These are phyloP conservation scores for Trichoplusia ni DNA, from an alignment of 1,140 invertebrate species.

Conservation along the genomic window DNA sequence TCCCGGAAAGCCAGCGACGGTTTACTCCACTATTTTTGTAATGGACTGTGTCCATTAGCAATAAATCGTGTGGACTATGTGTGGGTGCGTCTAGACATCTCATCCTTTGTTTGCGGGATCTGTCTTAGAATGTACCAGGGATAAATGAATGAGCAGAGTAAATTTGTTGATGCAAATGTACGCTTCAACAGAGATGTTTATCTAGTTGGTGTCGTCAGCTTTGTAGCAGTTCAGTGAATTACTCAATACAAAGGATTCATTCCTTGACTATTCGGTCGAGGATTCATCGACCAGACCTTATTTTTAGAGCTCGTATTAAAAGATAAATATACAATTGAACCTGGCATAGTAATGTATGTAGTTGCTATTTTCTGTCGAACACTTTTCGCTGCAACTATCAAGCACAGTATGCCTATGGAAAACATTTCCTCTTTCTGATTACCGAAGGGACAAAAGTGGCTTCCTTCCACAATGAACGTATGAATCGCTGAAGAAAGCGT, in stretches of 20 bases:
- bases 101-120: conserved; percentile 30
- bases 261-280: not conserved
- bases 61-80: conserved; percentile 37
- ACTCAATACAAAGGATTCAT: not conserved
- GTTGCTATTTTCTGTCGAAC: no score
- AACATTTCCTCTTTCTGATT: no score
- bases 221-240: not conserved
- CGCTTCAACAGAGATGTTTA: conserved; percentile 4
- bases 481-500: no score
- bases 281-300: no score
- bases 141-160: not conserved
- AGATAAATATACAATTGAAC: no score
- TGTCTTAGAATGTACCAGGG: conserved; percentile 7
- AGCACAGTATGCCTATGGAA: no score
- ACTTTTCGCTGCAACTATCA: no score
- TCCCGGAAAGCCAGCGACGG: conserved; percentile 35
- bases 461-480: no score
- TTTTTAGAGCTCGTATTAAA: no score
- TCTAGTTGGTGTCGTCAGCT: not conserved
- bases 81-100: conserved; percentile 33
- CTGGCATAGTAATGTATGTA: no score
- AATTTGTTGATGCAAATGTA: conserved; percentile 18
- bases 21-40: conserved; percentile 47
- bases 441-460: no score
- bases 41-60: conserved; percentile 48